Conservation (phyloP, 2,888 invertebrate species). For the Rhorus exstirpatorius region DNA sequence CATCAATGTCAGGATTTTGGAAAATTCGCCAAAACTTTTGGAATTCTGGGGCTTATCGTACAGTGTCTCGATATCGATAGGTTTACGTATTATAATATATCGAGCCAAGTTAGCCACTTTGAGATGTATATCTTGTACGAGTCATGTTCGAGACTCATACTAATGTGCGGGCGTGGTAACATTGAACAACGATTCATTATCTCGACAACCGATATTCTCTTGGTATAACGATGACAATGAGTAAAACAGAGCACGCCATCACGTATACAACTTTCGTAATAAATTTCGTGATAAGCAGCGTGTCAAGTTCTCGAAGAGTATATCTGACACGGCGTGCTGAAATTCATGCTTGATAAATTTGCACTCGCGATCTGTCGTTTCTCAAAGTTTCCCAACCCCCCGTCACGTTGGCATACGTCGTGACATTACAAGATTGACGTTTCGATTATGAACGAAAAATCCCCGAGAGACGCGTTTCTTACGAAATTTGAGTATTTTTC, state of each 20-base stretch:
- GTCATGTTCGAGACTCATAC: slow-evolving; percentile 31
- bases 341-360: slow-evolving; percentile 51
- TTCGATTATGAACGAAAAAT: background rate
- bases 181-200: slow-evolving; percentile 63
- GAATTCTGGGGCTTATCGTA: no score
- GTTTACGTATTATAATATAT: background rate
- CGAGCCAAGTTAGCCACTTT: no score
- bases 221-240: slow-evolving; percentile 37
- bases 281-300: slow-evolving; percentile 54
- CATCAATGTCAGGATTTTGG: background rate
- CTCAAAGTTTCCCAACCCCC: background rate
- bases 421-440: background rate
- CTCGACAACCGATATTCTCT: slow-evolving; percentile 41
- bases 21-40: background rate
- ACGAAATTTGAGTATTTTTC: background rate
- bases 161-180: slow-evolving; percentile 32
- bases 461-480: background rate
- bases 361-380: background rate
- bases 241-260: background rate
- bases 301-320: slow-evolving; percentile 33
- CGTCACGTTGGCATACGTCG: background rate
- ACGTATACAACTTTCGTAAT: slow-evolving; percentile 57
- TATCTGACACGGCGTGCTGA: slow-evolving; percentile 21
- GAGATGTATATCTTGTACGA: slow-evolving; percentile 9
- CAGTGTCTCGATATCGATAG: no score